Evolutionary conservation across 2,888 invertebrate species (phyloP), one percentile per base, ranked within the genome.

Genomic region (Tiliacea aurago): DNA sequence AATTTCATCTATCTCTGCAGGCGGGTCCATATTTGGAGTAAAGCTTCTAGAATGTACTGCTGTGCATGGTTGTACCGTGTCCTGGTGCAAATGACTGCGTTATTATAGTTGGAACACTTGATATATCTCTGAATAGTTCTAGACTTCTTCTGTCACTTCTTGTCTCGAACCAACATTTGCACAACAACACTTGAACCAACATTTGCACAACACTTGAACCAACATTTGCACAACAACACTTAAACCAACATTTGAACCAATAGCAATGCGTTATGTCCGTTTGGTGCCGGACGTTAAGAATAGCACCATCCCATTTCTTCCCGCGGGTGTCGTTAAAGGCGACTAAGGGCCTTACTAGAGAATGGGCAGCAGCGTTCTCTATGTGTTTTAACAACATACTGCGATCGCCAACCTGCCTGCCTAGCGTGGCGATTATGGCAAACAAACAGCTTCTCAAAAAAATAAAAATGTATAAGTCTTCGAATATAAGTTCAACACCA

Each of bases 1-100:
- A 61, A 73, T 72, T 73, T 51, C 70, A 63, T 65, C 20, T 53
- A 61, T 43, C 37, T 62, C 15, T 61, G 47, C 37, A 23, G 20
- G 18, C 20, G 13, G 33, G 15, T 53, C 13, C 10, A n/a, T 76
- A 23, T 28, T 61, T 28, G 2, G 11, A 51, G 49, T 64, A 11
- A 37, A 20, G 11, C 7, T 53, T 28, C 18, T 53, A 45, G 51
- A 45, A 13, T 47, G 9, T 37, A 20, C 33, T 1, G 2, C 15
- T 76, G 51, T 28, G 3, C 7, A 13, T 37, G 37, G 18, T 64
- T 43, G 2, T 59, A 37, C 9, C 11, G 28, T 41, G 9, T 15
- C 13, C 20, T 28, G 20, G 28, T 2, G 28, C 28, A 23, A n/a
- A 18, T 18, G 15, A 53, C 13, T 61, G 9, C 6, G 20, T 49